Evolutionary conservation across 2,797 vertebrate species (phyloP), one percentile per base, ranked within the genome.

Genomic region (Morus bassanus): DNA sequence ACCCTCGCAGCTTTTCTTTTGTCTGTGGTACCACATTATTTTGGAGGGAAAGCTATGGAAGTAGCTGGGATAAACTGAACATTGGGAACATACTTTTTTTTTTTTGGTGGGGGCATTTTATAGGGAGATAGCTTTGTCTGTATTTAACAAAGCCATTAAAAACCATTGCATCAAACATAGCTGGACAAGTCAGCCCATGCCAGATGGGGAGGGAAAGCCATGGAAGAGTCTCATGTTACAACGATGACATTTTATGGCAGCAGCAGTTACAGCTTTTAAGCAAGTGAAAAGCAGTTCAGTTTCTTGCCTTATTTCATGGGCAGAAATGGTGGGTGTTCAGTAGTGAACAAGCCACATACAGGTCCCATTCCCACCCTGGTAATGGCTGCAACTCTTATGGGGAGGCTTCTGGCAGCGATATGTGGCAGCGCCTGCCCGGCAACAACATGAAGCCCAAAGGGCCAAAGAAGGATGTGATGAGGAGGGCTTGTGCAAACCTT

Each of bases 391-490:
- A 59, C 33, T 43, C 35, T 16, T 33, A 33, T 0, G 0, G 5
- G 5, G n/a, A 2, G 3, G 6, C 8, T 83, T 33, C 31, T 50
- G 80, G 80, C 73, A 70, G 56, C 1, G 3, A 27, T 24, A 46
- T 0, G 0, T 50, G 61, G 23, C 18, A 19, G 17, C 1, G 10
- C 30, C 25, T 1, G 1, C 19, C 0, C 3, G 60, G 50, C 41
- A 91, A 80, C 67, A 68, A 63, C 27, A 18, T 0, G 13, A 27
- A 83, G 22, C 6, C 28, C 17, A 6, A 3, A 1, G 23, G 28
- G 51, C 43, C 18, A 39, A 65, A 69, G 69, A 22, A 54, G 18
- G 9, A 12, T 4, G 45, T 13, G 39, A 39, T 19, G 30, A 81
- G 39, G 24, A 63, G 30, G 33, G 17, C 21, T 78, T 54, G 18